phyloP scores from a whole-genome alignment of 2,113 vertebrate genomes.

The Sclerurus mexicanus region DNA sequence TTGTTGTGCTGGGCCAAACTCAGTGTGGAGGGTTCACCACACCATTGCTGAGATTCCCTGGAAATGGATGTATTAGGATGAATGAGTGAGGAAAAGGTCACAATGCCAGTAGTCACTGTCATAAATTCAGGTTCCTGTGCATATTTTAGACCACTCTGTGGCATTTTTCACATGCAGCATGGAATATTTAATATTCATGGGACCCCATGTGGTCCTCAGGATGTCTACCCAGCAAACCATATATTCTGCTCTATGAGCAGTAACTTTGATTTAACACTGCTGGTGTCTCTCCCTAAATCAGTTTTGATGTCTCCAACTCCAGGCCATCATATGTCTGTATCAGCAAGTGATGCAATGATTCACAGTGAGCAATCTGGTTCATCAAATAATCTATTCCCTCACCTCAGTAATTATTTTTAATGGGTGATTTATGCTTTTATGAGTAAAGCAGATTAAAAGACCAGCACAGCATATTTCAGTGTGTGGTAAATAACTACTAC shows the following conservation, averaged over 20 bases:
- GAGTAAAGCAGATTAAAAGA: slow-evolving; percentile 14
- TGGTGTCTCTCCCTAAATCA: slow-evolving; percentile 39
- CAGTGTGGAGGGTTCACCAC: not conserved
- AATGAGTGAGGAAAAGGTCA: not conserved
- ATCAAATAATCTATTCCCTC: slow-evolving; percentile 45
- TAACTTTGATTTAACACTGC: slow-evolving; percentile 27
- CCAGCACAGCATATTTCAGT: slow-evolving; percentile 17
- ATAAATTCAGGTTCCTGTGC: not conserved
- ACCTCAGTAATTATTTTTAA: slow-evolving; percentile 64
- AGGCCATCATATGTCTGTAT: not conserved
- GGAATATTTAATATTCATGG: not conserved
- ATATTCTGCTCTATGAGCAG: not conserved
- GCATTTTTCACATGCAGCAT: not conserved
- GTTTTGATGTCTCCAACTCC: not conserved
- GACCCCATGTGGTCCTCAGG: not conserved
- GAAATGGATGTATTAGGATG: not conserved
- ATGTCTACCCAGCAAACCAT: not conserved
- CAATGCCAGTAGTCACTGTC: rapidly evolving
- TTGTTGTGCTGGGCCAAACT: not conserved
- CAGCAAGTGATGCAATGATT: slow-evolving; percentile 6
- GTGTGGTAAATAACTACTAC: not conserved
- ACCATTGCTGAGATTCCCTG: not conserved
- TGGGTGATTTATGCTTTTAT: slow-evolving; percentile 49
- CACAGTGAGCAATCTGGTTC: slow-evolving; percentile 10
- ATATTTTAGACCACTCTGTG: not conserved